Evolutionary conservation across 2,888 invertebrate species (phyloP), one percentile per base, ranked within the genome.

Genomic region (Ichneumoninae sp.): DNA sequence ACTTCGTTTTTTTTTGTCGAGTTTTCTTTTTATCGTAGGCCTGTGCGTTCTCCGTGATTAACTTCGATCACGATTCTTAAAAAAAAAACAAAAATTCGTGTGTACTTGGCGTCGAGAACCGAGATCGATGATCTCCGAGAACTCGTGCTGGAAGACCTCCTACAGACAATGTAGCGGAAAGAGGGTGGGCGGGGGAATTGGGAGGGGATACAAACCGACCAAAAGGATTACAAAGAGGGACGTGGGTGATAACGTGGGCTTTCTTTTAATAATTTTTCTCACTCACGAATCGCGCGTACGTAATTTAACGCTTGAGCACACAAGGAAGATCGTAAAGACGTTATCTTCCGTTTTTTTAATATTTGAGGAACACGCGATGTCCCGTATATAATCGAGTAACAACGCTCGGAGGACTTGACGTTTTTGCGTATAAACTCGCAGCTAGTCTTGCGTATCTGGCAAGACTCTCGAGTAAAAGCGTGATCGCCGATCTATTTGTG

Each of bases 141-240:
- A 82, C 74, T 83, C 82, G 71, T 60, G 82, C 71, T 84, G 84
- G 84, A 84, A 84, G 81, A 84, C 84, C 81, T 79, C 79, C 81
- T 82, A 84, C 84, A 81, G 78, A 75, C 79, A 71, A 75, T 72
- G 62, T 52, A 44, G 50, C 19, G 69, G 66, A 47, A 70, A 57
- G 10, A 44, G n/a, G 22, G 52, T 47, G 69, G 40, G 79, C 52
- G 33, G 26, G 52, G 13, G 13, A 19, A 44, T 22, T 40, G n/a
- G 50, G 44, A 71, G 13, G n/a, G 72, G 52, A 40, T 26, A 60
- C 13, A 77, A 78, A 72, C 52, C 65, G 62, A 71, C 71, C 79
- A 54, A 65, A 62, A 71, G 71, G 71, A 57, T 60, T 70, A 70
- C 70, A 75, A 68, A 40, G 47, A 47, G 54, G 54, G 7, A 33